Conservation (phyloP, 2,113 vertebrate species). For the Aythya baeri region DNA sequence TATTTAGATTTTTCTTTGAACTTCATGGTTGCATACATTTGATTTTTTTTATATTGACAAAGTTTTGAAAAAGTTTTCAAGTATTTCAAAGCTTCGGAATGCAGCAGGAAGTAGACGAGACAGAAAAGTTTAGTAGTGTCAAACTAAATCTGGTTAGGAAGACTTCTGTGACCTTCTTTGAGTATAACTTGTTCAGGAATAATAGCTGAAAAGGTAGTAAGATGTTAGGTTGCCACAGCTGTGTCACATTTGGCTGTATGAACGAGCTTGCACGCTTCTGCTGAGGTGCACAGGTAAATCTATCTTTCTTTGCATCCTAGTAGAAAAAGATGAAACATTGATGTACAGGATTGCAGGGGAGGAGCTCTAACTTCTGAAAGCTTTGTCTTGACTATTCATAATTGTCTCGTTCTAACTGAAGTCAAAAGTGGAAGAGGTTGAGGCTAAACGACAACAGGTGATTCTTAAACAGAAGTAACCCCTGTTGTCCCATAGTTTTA, state of each 20-base stretch:
- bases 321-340: fast-evolving
- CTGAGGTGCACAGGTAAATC: fast-evolving
- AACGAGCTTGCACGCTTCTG: too few species aligned
- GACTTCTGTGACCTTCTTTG: background rate
- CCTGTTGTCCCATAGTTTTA: background rate
- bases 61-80: background rate
- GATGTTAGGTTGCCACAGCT: background rate
- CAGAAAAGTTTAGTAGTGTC: fast-evolving
- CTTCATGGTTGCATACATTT: background rate
- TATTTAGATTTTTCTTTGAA: background rate
- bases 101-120: background rate
- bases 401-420: background rate
- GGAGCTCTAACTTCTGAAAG: background rate
- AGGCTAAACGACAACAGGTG: background rate
- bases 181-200: fast-evolving
- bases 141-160: fast-evolving
- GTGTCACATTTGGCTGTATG: background rate
- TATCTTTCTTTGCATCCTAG: fast-evolving
- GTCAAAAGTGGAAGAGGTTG: fast-evolving
- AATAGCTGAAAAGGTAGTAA: fast-evolving
- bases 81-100: background rate
- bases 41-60: background rate
- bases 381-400: too few species aligned
- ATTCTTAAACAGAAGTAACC: background rate
- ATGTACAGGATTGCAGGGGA: background rate